phyloP scores from a whole-genome alignment of 1,140 invertebrate species.

The Archegozetes longisetosus region DNA sequence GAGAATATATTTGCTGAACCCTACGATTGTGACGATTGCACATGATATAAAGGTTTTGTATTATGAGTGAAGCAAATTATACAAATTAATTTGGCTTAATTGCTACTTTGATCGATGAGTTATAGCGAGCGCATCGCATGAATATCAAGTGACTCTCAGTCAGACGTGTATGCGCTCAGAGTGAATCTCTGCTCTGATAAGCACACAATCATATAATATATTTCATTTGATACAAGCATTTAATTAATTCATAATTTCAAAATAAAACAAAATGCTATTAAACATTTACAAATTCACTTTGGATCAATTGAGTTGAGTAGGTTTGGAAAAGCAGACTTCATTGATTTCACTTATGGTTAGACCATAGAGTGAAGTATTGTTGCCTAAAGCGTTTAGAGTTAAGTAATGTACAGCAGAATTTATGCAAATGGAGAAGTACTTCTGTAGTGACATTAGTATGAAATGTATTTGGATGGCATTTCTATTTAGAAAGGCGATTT shows the following conservation, averaged over 20 bases:
- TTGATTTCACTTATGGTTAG: no score
- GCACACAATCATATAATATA: background rate
- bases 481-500: background rate
- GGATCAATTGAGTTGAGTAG: no score
- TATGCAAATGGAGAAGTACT: background rate
- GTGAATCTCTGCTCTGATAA: background rate
- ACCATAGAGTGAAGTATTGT: no score
- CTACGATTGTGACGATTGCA: background rate
- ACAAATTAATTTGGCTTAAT: background rate
- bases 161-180: background rate
- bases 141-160: background rate
- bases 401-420: background rate
- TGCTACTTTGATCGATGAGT: background rate
- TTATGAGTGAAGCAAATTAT: background rate
- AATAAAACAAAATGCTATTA: no score
- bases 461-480: background rate
- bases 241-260: background rate
- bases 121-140: background rate
- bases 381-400: background rate
- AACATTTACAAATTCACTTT: no score
- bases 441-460: background rate
- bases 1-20: slow-evolving; percentile 11
- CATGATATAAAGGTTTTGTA: background rate
- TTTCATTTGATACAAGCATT: background rate
- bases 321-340: no score